Percentiles rank a stretch among this genome's conserved stretches.
Conservation (phyloP, 2,797 vertebrate genomes). For the Pseudochirops cupreus region DNA sequence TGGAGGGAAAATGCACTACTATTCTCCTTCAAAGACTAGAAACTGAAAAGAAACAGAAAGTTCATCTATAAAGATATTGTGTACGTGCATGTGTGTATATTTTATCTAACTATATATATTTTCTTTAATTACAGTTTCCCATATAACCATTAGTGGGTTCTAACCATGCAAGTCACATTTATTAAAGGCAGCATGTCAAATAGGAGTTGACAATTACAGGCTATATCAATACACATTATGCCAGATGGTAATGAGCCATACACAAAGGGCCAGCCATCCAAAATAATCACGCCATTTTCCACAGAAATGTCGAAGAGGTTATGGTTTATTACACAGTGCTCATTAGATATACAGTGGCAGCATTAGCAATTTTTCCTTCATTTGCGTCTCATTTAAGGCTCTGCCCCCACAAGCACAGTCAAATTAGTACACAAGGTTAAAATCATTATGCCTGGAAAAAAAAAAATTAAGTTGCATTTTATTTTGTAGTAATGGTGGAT, state of each 20-base stretch:
- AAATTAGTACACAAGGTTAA: constrained; percentile 90
- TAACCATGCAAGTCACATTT: constrained; percentile 93
- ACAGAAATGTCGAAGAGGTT: constrained; percentile 89
- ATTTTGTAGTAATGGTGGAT: constrained; percentile 84
- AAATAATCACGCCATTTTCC: constrained; percentile 90
- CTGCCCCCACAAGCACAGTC: constrained; percentile 86
- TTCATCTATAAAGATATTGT: constrained; percentile 65
- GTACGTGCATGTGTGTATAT: constrained; percentile 54
- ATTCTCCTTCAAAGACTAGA: constrained; percentile 56
- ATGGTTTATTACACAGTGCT: constrained; percentile 92
- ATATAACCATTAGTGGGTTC: constrained; percentile 88
- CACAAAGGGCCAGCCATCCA: constrained; percentile 90
- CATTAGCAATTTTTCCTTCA: constrained; percentile 89
- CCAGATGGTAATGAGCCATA: constrained; percentile 96
- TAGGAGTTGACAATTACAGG: constrained; percentile 95
- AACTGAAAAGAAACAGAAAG: constrained; percentile 45
- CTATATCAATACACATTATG: constrained; percentile 97
- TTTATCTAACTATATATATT: constrained; percentile 77
- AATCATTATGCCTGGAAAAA: constrained; percentile 85
- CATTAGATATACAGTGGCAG: constrained; percentile 89
- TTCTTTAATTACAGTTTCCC: constrained; percentile 86
- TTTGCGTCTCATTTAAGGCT: constrained; percentile 88
- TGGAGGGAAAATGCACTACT: constrained; percentile 42
- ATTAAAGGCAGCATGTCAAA: constrained; percentile 98
- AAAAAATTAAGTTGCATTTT: constrained; percentile 85